Conservation (phyloP, 92 coral and sea anemone species). For the Phymanthus crucifer region DNA sequence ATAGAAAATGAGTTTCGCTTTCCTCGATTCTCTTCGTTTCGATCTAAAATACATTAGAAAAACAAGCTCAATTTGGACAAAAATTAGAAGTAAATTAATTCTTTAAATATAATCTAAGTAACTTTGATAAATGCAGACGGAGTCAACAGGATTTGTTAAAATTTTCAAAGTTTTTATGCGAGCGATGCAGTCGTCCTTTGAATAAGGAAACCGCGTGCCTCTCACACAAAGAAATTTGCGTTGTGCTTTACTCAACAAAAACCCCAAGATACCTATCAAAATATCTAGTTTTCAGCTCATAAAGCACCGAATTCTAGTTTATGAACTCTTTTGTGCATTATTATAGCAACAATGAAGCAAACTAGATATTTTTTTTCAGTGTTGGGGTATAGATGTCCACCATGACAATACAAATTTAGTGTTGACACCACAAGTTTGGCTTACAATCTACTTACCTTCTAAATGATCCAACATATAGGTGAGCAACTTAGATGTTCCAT, state of each 20-base stretch:
- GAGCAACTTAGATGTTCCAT: constrained; percentile 91
- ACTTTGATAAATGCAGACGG: neutral
- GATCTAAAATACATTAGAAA: neutral
- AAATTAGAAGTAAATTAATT: neutral
- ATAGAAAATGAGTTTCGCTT: constrained; percentile 40
- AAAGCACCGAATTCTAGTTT: neutral
- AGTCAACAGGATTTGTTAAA: neutral
- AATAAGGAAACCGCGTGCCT: constrained; percentile 45
- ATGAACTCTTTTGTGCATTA: neutral
- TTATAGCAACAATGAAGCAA: neutral
- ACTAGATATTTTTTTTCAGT: constrained; percentile 1
- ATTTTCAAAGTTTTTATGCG: neutral
- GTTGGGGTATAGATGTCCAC: constrained; percentile 2
- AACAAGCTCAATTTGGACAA: constrained; percentile 6
- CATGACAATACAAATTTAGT: constrained; percentile 58
- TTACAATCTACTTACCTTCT: constrained; percentile 82
- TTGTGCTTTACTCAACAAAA: constrained; percentile 24
- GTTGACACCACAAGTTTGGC: constrained; percentile 76
- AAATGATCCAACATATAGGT: constrained; percentile 88
- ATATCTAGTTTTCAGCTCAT: neutral
- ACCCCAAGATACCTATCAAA: neutral
- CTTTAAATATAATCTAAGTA: neutral
- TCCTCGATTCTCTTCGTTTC: constrained; percentile 2
- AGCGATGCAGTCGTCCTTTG: constrained; percentile 20
- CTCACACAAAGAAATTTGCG: constrained; percentile 33